Evolutionary conservation across 2,888 invertebrate species (phyloP).

Genomic region (Lottia gigantea): DNA sequence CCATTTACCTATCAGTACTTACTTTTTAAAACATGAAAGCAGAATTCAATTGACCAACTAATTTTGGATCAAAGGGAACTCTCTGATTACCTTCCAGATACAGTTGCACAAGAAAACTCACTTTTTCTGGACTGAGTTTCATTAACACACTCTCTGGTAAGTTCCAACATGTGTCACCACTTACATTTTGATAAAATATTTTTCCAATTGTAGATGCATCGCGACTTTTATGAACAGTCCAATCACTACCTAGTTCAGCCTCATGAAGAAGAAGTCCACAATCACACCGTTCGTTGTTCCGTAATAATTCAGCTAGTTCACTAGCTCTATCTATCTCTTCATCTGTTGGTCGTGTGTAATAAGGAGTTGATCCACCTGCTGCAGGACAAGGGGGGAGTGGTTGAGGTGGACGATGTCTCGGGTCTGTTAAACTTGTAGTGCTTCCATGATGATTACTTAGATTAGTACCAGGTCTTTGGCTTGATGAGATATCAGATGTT

Average conservation of each 20-base stretch:
- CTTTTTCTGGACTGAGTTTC: slow-evolving; percentile 37
- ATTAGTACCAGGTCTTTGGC: neutral
- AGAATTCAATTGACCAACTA: too few species aligned
- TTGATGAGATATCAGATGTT: neutral
- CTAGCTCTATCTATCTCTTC: slow-evolving; percentile 39
- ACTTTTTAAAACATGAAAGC: too few species aligned
- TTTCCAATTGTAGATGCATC: slow-evolving; percentile 38
- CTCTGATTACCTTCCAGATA: slow-evolving; percentile 19
- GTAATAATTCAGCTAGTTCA: slow-evolving; percentile 43
- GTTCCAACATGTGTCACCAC: slow-evolving; percentile 47
- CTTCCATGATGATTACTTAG: neutral
- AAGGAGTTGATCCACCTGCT: slow-evolving; percentile 30
- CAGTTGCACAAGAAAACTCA: slow-evolving; percentile 20
- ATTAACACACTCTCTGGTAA: slow-evolving; percentile 41
- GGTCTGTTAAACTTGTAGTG: slow-evolving; percentile 23
- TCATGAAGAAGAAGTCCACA: slow-evolving; percentile 49
- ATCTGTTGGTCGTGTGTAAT: slow-evolving; percentile 44
- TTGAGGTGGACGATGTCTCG: slow-evolving; percentile 32
- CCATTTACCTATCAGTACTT: too few species aligned
- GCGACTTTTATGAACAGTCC: slow-evolving; percentile 53
- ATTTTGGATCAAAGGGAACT: neutral
- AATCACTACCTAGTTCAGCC: slow-evolving; percentile 45
- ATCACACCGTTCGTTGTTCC: slow-evolving; percentile 48
- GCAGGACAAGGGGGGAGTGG: slow-evolving; percentile 23
- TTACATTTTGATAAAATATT: slow-evolving; percentile 47